Percentiles rank a stretch among this genome's conserved stretches.
phyloP scores from a whole-genome alignment of 2,888 invertebrate species.

The Eupithecia vulgata region DNA sequence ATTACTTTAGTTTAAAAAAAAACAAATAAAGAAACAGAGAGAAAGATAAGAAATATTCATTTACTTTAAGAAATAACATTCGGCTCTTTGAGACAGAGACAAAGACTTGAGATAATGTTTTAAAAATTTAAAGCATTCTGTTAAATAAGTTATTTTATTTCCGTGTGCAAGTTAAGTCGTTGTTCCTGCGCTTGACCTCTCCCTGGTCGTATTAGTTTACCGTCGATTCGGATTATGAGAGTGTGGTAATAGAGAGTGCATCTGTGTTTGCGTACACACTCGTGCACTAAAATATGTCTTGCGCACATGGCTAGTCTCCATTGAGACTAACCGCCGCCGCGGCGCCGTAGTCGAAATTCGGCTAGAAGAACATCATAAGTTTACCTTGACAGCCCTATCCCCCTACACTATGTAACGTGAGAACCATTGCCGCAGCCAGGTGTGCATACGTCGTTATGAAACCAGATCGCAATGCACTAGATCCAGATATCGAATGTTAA shows the following conservation, averaged over 20 bases:
- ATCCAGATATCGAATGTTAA: constrained; percentile 38
- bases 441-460: constrained; percentile 43
- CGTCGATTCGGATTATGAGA: background rate
- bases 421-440: constrained; percentile 39
- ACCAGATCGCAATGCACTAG: constrained; percentile 29
- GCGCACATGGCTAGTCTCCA: background rate
- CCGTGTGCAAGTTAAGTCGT: background rate
- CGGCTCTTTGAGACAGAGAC: no score
- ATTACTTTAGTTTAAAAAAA: no score
- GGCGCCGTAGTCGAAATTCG: background rate
- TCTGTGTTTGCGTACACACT: background rate
- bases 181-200: background rate
- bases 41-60: no score
- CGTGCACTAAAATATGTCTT: background rate
- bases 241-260: background rate
- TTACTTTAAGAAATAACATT: no score
- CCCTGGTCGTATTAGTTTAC: background rate
- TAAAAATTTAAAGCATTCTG: no score
- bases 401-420: constrained; percentile 34
- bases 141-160: no score
- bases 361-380: background rate
- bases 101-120: no score
- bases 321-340: background rate
- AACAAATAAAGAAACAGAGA: no score
- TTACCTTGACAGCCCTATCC: constrained; percentile 29